Conservation (phyloP, 1,140 invertebrate species). For the Anoplophora glabripennis region DNA sequence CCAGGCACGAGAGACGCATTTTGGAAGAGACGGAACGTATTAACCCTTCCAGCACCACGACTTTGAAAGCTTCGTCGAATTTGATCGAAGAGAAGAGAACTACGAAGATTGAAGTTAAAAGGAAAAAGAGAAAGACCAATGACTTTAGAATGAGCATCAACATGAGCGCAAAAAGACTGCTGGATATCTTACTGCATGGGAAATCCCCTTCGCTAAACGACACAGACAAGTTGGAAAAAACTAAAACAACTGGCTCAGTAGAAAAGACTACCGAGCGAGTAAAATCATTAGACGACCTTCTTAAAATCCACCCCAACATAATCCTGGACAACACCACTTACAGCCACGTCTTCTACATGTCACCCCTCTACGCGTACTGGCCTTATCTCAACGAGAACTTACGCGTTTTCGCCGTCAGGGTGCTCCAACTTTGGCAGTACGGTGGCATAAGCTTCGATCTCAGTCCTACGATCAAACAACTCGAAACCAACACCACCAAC, state of each 20-base stretch:
- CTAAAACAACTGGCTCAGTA: neutral
- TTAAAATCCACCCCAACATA: conserved; percentile 27
- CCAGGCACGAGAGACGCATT: neutral
- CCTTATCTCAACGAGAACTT: conserved; percentile 27
- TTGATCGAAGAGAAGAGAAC: conserved; percentile 1
- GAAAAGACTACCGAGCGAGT: conserved; percentile 11
- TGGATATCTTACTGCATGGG: conserved; percentile 25
- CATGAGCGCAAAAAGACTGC: conserved; percentile 23
- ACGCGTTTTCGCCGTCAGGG: conserved; percentile 34
- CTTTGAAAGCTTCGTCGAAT: neutral
- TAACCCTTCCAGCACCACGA: neutral
- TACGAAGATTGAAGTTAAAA: neutral
- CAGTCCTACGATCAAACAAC: neutral
- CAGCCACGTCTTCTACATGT: conserved; percentile 28
- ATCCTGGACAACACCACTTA: conserved; percentile 27
- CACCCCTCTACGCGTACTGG: conserved; percentile 34
- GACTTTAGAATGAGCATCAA: conserved; percentile 15
- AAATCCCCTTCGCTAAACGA: neutral
- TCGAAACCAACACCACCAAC: neutral
- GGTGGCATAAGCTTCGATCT: conserved; percentile 40
- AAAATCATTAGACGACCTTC: conserved; percentile 27
- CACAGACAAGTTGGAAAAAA: neutral
- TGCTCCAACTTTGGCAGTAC: conserved; percentile 40
- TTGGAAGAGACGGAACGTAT: neutral
- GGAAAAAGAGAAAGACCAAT: conserved; percentile 13